Conservation (phyloP, 2,888 invertebrate genomes). For the Philereme transversata region DNA sequence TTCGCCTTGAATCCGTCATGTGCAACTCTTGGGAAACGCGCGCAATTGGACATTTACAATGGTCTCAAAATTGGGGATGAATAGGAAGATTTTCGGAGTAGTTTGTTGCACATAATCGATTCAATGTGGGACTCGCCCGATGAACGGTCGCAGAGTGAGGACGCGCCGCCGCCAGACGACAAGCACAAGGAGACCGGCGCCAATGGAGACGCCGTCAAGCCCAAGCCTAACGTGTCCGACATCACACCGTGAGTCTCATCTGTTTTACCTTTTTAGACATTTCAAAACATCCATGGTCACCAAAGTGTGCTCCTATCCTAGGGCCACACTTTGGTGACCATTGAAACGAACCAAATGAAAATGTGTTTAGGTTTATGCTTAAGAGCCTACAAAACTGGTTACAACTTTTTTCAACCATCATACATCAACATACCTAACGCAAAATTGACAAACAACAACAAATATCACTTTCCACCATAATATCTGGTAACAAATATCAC, state of each 20-base stretch:
- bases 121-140: constrained; percentile 85
- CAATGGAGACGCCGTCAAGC: constrained; percentile 74
- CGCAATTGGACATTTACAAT: constrained; percentile 59
- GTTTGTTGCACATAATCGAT: constrained; percentile 85
- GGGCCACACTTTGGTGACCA: no score
- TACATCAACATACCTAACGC: no score
- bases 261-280: neutral
- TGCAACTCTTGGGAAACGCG: constrained; percentile 77
- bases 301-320: no score
- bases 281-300: no score
- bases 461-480: no score
- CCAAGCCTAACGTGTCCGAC: constrained; percentile 79
- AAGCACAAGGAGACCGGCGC: constrained; percentile 65
- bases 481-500: no score
- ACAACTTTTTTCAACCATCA: no score
- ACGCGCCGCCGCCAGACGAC: constrained; percentile 64
- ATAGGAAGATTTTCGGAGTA: constrained; percentile 84
- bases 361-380: no score
- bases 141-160: constrained; percentile 83
- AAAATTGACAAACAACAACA: no score
- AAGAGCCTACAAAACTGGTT: no score
- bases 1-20: constrained; percentile 85
- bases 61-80: constrained; percentile 62
- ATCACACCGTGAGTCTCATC: constrained; percentile 85
- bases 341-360: no score